These are phyloP conservation scores for Parus major DNA, from an alignment of 2,113 vertebrate species.

Conservation along the genomic window DNA sequence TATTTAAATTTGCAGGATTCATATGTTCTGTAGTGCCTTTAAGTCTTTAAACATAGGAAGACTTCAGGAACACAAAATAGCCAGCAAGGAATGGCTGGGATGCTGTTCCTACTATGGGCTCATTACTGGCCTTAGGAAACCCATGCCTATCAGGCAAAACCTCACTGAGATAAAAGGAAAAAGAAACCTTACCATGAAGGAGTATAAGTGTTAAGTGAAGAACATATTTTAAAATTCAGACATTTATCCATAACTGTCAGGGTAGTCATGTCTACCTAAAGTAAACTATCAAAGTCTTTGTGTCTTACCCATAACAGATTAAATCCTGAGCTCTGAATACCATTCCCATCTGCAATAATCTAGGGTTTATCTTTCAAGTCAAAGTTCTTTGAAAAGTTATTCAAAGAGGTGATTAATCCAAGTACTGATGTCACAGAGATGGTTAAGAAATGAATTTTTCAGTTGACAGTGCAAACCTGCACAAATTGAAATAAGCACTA, in stretches of 20 bases:
- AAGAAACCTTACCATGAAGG: neutral
- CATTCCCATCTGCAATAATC: neutral
- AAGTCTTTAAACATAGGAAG: neutral
- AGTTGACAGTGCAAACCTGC: neutral
- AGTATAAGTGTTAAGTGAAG: neutral
- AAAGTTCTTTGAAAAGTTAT: conserved; percentile 3
- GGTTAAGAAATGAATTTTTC: neutral
- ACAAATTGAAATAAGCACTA: conserved; percentile 10
- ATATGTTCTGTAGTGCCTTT: neutral
- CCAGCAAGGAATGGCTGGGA: neutral
- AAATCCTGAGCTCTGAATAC: neutral
- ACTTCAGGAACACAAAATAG: neutral
- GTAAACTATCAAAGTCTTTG: neutral
- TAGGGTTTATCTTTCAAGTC: neutral
- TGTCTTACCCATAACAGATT: neutral
- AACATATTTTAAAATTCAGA: neutral
- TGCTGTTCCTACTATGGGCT: neutral
- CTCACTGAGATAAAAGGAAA: neutral
- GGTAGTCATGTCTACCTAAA: neutral
- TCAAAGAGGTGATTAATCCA: neutral
- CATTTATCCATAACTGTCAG: neutral
- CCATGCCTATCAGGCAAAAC: neutral
- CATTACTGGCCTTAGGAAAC: neutral
- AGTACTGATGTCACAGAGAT: neutral
- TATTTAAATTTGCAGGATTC: neutral